Evolutionary conservation across 2,797 vertebrate genomes (phyloP), one percentile per base, ranked within the genome.

Genomic region (Arrhamphus sclerolepis): DNA sequence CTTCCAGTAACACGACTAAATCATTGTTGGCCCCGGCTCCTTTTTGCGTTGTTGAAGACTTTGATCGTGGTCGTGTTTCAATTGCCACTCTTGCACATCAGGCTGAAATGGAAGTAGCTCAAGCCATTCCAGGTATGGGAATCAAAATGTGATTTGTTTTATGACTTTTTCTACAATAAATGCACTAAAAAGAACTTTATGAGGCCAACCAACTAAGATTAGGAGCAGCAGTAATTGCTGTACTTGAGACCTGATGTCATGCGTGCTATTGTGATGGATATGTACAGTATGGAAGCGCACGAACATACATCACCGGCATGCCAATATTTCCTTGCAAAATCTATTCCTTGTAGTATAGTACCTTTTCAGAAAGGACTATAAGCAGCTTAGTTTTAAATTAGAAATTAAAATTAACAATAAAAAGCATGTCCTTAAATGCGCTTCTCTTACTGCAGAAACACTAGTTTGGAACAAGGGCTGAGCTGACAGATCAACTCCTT

Each of bases 1-100:
- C 71, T 72, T 81, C 75, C 75, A 70, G 79, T 79, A 78, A 82
- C 55, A 0, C 1, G 56, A 53, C 82, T 83, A 84, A 87, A 83
- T 88, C 76, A 82, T 46, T 8, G 46, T 59, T 60, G 72, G 66
- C 68, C 72, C 49, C 19, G 57, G 58, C 58, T 57, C 13, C 18
- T 55, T 62, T n/a, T 53, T 69, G 44, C 69, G 69, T 82, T 80
- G 69, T 75, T 77, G 62, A 40, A 53, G 46, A 81, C 87, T 86
- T 88, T 89, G 80, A 87, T 87, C 75, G 31, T 24, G 62, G 21
- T 51, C 16, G 34, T 31, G 43, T 54, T 55, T 87, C 77, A 75
- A 6, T 62, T 46, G 44, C 56, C 73, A 70, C 80, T 78, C 78
- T 56, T 70, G 57, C 65, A 80, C 85, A 84, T 80, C 58, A n/a